Base-by-base conservation (phyloP, 2,113 vertebrate genomes). In the Bos javanicus region DNA sequence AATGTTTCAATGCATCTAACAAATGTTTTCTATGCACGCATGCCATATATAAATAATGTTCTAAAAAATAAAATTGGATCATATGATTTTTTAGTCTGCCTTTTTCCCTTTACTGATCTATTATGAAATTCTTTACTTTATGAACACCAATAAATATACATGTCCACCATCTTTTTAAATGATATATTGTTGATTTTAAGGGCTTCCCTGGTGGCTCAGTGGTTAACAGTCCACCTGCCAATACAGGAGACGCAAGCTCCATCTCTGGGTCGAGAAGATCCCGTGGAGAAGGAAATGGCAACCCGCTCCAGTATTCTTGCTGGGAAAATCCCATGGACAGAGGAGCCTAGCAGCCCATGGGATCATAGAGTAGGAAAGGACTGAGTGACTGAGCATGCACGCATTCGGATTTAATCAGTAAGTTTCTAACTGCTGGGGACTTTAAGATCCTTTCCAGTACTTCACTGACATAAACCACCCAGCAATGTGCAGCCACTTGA, bases 61-160 rank as follows among this genome's bases (percentile, higher is more conserved):
- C 91, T 93, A 59, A 88, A 92, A 94, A 39, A 16, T 64, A 92
- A 94, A 94, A 62, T 43, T 30, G 8, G 13, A 46, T 91, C 59
- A 30, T 62, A 5, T 11, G 26, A 83, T 46, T 60, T 57, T n/a
- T 54, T 43, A 57, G 64, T 48, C 50, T 71, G 28, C 28, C 46
- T 87, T 90, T 48, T 74, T 11, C 26, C 16, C 26, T 56, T 91
- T 56, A 39, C 50, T 64, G 28, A 46, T 57, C 64, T 84, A 8
- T 52, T n/a, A 39, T 33, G 15, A 90, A 57, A 48, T 90, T 67
- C n/a, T 74, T 85, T 92, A 33, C 54, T 84, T 46, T n/a, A 16
- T 13, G 30, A 93, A 71, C 28, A 84, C 82, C 10, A 21, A 17
- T 39, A 57, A 86, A 64, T 67, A 21, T 2, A 43, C 15, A 46